phyloP scores from a whole-genome alignment of 2,113 vertebrate genomes.

The Hydrolagus affinis region DNA sequence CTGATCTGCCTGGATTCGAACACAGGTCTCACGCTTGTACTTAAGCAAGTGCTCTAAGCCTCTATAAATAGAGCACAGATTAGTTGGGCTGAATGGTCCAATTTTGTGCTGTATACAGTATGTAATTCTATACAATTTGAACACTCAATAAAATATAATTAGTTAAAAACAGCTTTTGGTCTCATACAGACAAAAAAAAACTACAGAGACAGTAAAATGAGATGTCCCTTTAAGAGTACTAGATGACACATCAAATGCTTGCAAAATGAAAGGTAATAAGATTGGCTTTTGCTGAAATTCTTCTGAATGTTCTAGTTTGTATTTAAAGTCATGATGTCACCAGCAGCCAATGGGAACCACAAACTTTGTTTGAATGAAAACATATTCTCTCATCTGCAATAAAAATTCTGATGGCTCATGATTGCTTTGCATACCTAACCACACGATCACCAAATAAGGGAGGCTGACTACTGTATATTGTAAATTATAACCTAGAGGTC shows the following conservation, averaged over 20 bases:
- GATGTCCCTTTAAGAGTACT: not conserved
- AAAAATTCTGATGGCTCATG: not conserved
- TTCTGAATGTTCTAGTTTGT: not conserved
- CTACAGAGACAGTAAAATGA: not conserved
- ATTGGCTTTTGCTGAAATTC: not conserved
- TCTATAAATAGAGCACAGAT: too few species aligned
- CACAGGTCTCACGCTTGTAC: too few species aligned
- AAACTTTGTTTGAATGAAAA: not conserved
- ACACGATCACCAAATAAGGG: not conserved
- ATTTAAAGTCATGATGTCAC: slow-evolving; percentile 7
- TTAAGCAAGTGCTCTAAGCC: too few species aligned
- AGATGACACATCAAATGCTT: not conserved
- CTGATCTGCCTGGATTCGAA: too few species aligned
- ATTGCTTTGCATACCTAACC: not conserved
- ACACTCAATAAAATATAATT: too few species aligned
- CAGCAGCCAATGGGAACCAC: not conserved
- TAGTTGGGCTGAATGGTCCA: too few species aligned
- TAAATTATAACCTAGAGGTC: not conserved
- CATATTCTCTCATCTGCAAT: not conserved
- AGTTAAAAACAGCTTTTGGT: too few species aligned
- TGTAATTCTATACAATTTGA: too few species aligned
- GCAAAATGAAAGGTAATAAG: not conserved
- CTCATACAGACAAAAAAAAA: too few species aligned
- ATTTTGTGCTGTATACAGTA: too few species aligned
- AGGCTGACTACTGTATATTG: not conserved